These are phyloP conservation scores for Magallana nippona DNA, from an alignment of 2,888 invertebrate genomes.

Conservation along the genomic window DNA sequence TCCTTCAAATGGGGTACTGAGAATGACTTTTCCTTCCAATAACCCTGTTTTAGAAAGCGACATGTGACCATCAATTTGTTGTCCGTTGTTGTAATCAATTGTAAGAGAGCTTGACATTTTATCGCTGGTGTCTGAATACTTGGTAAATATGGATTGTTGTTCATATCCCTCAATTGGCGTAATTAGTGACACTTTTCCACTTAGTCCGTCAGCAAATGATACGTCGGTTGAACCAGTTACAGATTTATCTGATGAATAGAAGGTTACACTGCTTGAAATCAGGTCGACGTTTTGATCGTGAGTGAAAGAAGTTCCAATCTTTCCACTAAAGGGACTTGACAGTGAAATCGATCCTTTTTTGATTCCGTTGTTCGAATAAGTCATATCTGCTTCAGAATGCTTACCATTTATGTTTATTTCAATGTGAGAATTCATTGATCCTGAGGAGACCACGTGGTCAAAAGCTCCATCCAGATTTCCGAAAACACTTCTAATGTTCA, in stretches of 20 bases:
- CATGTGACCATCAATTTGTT: constrained; percentile 4
- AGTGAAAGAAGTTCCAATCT: constrained; percentile 36
- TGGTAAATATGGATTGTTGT: neutral
- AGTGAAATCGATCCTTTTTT: constrained; percentile 44
- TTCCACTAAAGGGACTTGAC: constrained; percentile 43
- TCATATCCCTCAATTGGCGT: constrained; percentile 36
- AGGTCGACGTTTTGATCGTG: neutral
- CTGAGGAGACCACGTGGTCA: neutral
- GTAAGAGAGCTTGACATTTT: neutral
- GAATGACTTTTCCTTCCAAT: neutral
- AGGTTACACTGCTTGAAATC: constrained; percentile 15
- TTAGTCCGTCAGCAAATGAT: neutral
- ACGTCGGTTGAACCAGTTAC: constrained; percentile 3
- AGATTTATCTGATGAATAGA: constrained; percentile 23
- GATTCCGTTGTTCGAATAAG: neutral
- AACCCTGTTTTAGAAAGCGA: neutral
- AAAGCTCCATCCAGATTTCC: neutral
- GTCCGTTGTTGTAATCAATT: constrained; percentile 15
- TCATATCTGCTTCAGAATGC: constrained; percentile 33
- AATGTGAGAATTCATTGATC: constrained; percentile 36
- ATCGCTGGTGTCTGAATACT: neutral
- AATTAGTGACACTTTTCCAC: constrained; percentile 23
- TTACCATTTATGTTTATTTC: constrained; percentile 36
- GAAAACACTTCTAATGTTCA: neutral
- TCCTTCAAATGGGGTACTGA: constrained; percentile 36